These are phyloP conservation scores for Podargus strigoides DNA, from an alignment of 2,797 vertebrate species.

Conservation along the genomic window DNA sequence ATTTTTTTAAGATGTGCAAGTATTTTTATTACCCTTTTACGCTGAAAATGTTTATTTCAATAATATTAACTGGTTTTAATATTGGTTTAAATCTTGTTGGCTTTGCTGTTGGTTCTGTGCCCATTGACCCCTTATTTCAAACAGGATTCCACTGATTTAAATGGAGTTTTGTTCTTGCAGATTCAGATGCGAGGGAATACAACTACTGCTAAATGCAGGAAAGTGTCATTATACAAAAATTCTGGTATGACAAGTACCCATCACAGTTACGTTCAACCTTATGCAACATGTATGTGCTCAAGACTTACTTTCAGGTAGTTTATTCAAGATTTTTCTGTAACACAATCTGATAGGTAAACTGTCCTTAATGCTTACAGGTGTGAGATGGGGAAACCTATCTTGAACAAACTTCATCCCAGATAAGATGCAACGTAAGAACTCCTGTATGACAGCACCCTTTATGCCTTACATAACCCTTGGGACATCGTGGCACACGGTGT, in stretches of 20 bases:
- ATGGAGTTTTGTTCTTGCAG: not conserved
- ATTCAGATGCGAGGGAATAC: not conserved
- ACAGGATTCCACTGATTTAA: not conserved
- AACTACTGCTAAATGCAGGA: not conserved
- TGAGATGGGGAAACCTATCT: not conserved
- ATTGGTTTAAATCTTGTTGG: not conserved
- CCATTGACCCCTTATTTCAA: not conserved
- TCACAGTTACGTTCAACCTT: not conserved
- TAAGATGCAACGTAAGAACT: not conserved
- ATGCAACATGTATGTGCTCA: accelerated
- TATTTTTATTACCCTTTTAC: not conserved
- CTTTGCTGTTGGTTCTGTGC: not conserved
- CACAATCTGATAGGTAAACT: not conserved
- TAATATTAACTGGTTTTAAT: not conserved
- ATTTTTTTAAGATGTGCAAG: not conserved
- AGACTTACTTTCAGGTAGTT: not conserved
- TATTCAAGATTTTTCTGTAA: not conserved
- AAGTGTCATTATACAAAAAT: not conserved
- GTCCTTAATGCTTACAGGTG: not conserved
- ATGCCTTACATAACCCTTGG: not conserved
- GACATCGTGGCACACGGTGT: not conserved
- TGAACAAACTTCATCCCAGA: not conserved
- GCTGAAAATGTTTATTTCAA: not conserved
- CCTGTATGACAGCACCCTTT: not conserved
- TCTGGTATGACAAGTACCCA: not conserved